Percentiles rank a stretch among this genome's conserved stretches.
These are phyloP conservation scores for Cephus spinipes DNA, from an alignment of 2,888 invertebrate species.

Conservation along the genomic window DNA sequence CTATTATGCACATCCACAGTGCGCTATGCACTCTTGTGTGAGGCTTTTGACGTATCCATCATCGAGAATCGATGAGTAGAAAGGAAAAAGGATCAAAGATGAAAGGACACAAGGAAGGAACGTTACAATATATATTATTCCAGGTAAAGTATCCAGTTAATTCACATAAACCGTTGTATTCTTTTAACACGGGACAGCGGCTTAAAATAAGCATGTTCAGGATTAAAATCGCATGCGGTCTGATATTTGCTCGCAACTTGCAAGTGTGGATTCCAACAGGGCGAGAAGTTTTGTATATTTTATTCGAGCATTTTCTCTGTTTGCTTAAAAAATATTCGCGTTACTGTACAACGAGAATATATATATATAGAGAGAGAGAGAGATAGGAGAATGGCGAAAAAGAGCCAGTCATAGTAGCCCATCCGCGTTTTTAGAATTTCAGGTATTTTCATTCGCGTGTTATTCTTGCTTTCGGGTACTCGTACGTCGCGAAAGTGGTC, in stretches of 20 bases:
- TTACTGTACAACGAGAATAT: neutral
- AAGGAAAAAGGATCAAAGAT: too few species aligned
- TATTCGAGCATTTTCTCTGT: neutral
- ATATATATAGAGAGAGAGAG: neutral
- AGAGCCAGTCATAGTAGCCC: too few species aligned
- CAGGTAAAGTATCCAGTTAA: neutral
- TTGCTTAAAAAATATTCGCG: constrained; percentile 8
- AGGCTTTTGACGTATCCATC: too few species aligned
- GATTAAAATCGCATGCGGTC: neutral
- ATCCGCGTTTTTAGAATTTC: too few species aligned
- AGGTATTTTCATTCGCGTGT: too few species aligned
- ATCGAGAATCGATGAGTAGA: too few species aligned
- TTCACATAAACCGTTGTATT: neutral
- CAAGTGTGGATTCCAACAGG: neutral
- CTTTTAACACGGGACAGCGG: neutral
- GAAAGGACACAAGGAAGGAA: too few species aligned
- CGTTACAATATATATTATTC: neutral
- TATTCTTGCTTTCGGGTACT: too few species aligned
- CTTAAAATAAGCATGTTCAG: neutral
- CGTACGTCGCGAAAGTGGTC: too few species aligned
- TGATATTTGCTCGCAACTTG: neutral
- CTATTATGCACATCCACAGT: too few species aligned
- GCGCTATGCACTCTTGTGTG: too few species aligned
- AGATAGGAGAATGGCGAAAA: too few species aligned
- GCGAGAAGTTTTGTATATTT: neutral